Conservation (phyloP, 2,888 invertebrate species). For the Stenchaetothrips biformis region DNA sequence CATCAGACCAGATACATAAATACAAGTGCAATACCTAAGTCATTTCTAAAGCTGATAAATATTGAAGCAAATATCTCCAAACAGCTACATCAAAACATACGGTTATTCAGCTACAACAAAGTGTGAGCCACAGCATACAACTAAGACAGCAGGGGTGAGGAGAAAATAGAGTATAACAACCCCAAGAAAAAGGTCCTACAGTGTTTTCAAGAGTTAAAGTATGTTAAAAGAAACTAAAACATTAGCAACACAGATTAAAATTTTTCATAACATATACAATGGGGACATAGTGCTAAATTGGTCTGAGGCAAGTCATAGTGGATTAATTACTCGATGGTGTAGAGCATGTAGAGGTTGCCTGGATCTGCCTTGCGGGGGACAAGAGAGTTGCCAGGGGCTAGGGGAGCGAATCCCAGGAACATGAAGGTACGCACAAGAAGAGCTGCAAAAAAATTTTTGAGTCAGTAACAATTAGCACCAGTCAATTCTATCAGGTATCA, state of each 20-base stretch:
- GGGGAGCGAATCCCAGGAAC: constrained; percentile 89
- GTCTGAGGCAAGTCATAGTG: neutral
- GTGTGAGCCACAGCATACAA: too few relatives aligned
- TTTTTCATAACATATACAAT: neutral
- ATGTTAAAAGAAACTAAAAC: neutral
- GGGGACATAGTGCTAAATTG: neutral
- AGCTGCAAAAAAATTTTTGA: constrained; percentile 49
- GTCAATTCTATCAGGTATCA: too few relatives aligned
- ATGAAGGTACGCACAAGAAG: constrained; percentile 90
- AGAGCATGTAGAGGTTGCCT: constrained; percentile 60
- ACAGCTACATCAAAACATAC: neutral
- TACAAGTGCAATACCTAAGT: constrained; percentile 7
- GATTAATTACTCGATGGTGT: constrained; percentile 48
- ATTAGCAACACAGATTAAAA: neutral
- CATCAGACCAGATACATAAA: neutral
- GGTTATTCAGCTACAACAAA: neutral
- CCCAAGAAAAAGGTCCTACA: too few relatives aligned
- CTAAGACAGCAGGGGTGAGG: too few relatives aligned
- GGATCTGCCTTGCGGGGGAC: constrained; percentile 63
- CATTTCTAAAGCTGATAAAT: constrained; percentile 11
- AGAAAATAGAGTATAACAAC: too few relatives aligned
- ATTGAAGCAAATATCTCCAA: neutral
- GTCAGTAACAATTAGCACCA: too few relatives aligned
- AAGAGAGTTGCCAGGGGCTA: constrained; percentile 75
- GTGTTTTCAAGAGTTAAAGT: neutral